A percentile compares a stretch with the other conserved stretches of the same genome.
Evolutionary conservation across 2,888 invertebrate genomes (phyloP).

Genomic region (Gryllus longicercus): DNA sequence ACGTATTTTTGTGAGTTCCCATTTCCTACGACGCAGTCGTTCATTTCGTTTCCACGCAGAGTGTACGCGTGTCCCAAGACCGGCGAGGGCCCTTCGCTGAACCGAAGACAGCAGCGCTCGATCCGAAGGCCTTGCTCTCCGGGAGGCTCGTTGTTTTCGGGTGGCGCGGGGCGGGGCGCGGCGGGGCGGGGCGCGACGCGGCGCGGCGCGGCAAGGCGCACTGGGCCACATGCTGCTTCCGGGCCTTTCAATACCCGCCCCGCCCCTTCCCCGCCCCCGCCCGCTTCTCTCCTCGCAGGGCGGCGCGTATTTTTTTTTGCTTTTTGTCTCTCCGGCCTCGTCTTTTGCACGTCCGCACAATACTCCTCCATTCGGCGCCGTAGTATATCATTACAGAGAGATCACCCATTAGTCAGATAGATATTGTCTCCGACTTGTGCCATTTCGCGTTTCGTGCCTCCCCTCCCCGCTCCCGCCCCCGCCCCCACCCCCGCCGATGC

Average conservation of each 20-base stretch:
- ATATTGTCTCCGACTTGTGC: constrained; percentile 17
- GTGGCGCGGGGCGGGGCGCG: too few relatives aligned
- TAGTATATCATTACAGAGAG: constrained; percentile 10
- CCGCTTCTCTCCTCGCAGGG: not conserved
- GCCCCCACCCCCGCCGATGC: not conserved
- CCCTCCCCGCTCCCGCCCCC: not conserved
- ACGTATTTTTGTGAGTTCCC: too few relatives aligned
- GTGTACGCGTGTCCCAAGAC: too few relatives aligned
- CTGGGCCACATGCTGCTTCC: not conserved
- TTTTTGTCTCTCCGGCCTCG: not conserved
- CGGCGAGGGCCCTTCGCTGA: too few relatives aligned
- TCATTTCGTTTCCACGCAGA: too few relatives aligned
- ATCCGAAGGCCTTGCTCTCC: too few relatives aligned
- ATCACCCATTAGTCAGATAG: constrained; percentile 11
- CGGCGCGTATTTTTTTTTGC: not conserved
- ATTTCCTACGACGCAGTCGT: too few relatives aligned
- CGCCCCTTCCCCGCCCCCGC: not conserved
- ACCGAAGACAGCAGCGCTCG: too few relatives aligned
- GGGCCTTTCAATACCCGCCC: constrained; percentile 9
- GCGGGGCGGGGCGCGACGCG: not conserved
- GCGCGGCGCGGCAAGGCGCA: not conserved
- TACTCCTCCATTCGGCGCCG: not conserved
- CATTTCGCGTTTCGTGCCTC: constrained; percentile 4
- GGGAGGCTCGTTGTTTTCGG: too few relatives aligned
- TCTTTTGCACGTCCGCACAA: constrained; percentile 17